A percentile compares a stretch with the other conserved stretches of the same genome.
phyloP scores from a whole-genome alignment of 2,113 vertebrate genomes.

The Solea senegalensis region DNA sequence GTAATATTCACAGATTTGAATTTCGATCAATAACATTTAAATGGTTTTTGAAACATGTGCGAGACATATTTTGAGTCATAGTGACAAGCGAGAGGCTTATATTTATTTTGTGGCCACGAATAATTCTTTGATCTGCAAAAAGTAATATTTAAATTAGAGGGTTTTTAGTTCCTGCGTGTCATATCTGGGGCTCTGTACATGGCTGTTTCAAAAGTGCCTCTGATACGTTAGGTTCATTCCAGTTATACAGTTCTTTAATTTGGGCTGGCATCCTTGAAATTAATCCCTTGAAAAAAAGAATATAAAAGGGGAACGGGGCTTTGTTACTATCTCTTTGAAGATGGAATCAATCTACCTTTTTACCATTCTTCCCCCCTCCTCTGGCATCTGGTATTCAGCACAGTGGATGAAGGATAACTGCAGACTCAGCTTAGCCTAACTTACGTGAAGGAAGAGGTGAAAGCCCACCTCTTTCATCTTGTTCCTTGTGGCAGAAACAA shows the following conservation, averaged over 20 bases:
- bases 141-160: no score
- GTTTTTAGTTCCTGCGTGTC: no score
- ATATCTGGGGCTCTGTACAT: no score
- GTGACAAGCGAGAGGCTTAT: no score
- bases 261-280: slow-evolving; percentile 73
- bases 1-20: no score
- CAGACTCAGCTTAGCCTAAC: slow-evolving; percentile 74
- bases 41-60: no score
- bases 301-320: slow-evolving; percentile 73
- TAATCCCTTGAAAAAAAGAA: slow-evolving; percentile 39
- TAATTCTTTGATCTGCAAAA: no score
- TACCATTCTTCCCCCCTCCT: slow-evolving; percentile 64
- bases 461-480: slow-evolving; percentile 57
- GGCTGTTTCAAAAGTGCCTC: neutral
- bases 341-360: slow-evolving; percentile 72
- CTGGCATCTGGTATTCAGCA: slow-evolving; percentile 68
- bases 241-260: slow-evolving; percentile 65
- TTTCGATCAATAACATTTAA: no score
- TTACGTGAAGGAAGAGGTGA: slow-evolving; percentile 51
- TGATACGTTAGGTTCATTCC: slow-evolving; percentile 67
- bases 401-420: slow-evolving; percentile 61
- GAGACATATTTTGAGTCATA: no score
- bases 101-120: no score
- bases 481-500: slow-evolving; percentile 46
- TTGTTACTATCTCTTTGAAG: slow-evolving; percentile 82